Conservation (phyloP, 1,140 invertebrate species). For the Neodiprion virginianus region DNA sequence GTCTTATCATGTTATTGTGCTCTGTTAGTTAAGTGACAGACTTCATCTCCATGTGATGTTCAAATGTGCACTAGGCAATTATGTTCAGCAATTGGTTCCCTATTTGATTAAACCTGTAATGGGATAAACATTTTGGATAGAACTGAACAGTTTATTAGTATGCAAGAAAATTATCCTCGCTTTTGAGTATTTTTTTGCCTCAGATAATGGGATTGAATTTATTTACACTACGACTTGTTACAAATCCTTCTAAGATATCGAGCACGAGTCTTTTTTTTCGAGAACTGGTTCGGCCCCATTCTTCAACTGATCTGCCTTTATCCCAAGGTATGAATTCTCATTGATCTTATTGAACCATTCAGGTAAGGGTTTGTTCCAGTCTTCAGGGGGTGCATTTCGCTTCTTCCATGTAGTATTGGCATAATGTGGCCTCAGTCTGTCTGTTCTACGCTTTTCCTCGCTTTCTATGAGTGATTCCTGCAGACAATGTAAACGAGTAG, state of each 20-base stretch:
- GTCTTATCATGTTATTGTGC: no score
- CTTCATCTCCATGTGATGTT: no score
- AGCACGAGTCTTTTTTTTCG: not conserved
- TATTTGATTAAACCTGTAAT: no score
- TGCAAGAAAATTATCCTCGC: no score
- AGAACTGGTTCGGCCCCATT: slow-evolving; percentile 22
- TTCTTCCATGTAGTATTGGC: slow-evolving; percentile 81
- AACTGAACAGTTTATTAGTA: no score
- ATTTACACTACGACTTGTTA: not conserved
- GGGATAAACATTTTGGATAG: no score
- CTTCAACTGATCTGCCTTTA: slow-evolving; percentile 69
- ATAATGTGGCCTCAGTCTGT: slow-evolving; percentile 71
- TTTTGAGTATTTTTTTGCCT: no score
- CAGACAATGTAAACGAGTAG: slow-evolving; percentile 39
- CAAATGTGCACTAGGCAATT: no score
- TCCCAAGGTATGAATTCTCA: slow-evolving; percentile 70
- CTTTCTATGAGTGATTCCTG: slow-evolving; percentile 74
- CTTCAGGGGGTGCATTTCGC: slow-evolving; percentile 73
- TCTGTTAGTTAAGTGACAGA: no score
- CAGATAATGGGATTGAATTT: not conserved
- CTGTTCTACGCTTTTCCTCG: slow-evolving; percentile 70
- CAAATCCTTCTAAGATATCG: not conserved
- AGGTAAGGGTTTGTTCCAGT: slow-evolving; percentile 82
- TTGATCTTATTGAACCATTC: slow-evolving; percentile 73
- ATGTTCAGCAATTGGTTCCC: no score